Base-by-base conservation (phyloP, 2,797 vertebrate genomes). In the Notolepis coatsorum region DNA sequence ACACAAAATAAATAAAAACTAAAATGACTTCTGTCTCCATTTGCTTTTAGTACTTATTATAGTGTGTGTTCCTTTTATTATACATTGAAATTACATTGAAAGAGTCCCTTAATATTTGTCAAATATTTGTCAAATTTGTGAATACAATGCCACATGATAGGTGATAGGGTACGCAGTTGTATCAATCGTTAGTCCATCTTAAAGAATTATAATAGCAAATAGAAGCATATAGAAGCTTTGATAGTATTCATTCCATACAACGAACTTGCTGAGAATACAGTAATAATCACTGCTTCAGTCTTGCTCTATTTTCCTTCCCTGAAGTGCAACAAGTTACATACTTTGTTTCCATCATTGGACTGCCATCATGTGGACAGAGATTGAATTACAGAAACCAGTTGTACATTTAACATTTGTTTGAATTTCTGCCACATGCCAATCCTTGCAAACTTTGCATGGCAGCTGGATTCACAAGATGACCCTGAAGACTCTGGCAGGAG, bases 301-400 rank as follows among this genome's bases (percentile, higher is more conserved):
- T 37, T 27, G 0, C 45, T 51, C 13, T 5, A 6, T 2, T 49
- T 47, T 25, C 42, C 21, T 45, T 17, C 21, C 20, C 39, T 38
- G 8, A 13, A 5, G 43, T 23, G 77, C 85, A 87, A 81, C 83
- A 84, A 48, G 83, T 77, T 62, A n/a, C 13, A 21, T 20, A 3
- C 23, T 4, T 54, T 46, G 79, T 82, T 59, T 28, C 55, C 80
- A 83, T 71, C 33, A 71, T 77, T 79, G 46, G 33, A 63, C 61
- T 81, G 88, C 85, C 91, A 87, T 69, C 87, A 47, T 81, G 86
- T 84, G 92, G 87, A 28, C 20, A 46, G 2, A 5, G 0, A 0
- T 0, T 47, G 38, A 55, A 87, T 55, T 68, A 79, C 84, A 83
- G 10, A 52, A 73, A 62, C 43, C 39, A 45, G 48, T 68, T n/a